phyloP scores from a whole-genome alignment of 2,113 vertebrate species.

The Dasyprocta punctata region DNA sequence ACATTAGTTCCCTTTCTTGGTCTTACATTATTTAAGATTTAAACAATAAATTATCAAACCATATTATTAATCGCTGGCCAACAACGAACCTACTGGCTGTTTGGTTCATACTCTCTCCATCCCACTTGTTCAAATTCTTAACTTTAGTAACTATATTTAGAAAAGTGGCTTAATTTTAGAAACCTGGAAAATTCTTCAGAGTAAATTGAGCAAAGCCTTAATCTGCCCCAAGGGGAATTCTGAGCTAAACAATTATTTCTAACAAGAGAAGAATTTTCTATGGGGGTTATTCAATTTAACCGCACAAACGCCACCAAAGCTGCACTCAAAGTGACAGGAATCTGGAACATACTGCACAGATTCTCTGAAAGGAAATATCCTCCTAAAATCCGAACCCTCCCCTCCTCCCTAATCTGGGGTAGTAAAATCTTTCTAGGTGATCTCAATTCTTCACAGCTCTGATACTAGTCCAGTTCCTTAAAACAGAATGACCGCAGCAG shows the following conservation, averaged over 20 bases:
- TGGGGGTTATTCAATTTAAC: constrained; percentile 62
- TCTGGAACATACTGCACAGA: constrained; percentile 53
- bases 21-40: not conserved
- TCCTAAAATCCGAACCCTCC: constrained; percentile 17
- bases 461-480: constrained; percentile 38
- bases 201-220: constrained; percentile 82
- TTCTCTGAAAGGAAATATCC: constrained; percentile 45
- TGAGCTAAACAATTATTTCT: constrained; percentile 80
- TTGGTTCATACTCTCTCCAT: not conserved
- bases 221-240: constrained; percentile 80
- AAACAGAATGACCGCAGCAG: constrained; percentile 42
- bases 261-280: constrained; percentile 74
- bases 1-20: constrained; percentile 8
- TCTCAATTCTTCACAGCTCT: constrained; percentile 30
- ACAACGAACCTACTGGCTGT: constrained; percentile 21
- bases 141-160: constrained; percentile 79
- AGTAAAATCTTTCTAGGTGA: constrained; percentile 46
- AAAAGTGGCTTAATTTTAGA: constrained; percentile 81
- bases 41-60: constrained; percentile 33
- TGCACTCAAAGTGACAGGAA: constrained; percentile 24
- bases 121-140: constrained; percentile 62
- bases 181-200: constrained; percentile 82
- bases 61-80: not conserved
- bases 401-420: not conserved
- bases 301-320: constrained; percentile 51